Percentiles rank a stretch among this genome's conserved stretches.
Evolutionary conservation across 1,140 invertebrate species (phyloP).

Genomic region (Dufourea novaeangliae): DNA sequence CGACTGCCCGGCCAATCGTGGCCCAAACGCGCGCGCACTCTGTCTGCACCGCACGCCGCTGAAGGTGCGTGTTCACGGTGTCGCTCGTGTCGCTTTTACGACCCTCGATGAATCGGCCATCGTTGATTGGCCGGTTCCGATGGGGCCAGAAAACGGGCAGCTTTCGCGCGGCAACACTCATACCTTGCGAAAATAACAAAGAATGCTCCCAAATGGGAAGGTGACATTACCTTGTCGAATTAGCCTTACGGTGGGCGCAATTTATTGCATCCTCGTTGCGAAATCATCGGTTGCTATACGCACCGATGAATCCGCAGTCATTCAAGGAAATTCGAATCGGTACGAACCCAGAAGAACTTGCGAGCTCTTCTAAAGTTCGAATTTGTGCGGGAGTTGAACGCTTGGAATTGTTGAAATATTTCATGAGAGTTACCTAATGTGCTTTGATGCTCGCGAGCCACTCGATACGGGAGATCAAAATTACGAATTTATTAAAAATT

Average conservation of each 20-base stretch:
- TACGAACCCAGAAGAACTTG: too few species aligned
- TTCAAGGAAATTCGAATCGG: too few species aligned
- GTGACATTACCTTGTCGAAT: not conserved
- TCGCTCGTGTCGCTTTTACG: not conserved
- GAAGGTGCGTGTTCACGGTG: constrained; percentile 37
- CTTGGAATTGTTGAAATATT: too few species aligned
- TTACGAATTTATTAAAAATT: constrained; percentile 41
- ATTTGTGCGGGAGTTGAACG: too few species aligned
- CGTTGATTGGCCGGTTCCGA: constrained; percentile 12
- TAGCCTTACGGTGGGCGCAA: not conserved
- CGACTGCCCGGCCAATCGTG: constrained; percentile 59
- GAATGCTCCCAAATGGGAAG: not conserved
- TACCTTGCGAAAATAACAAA: not conserved
- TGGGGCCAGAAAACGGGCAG: not conserved
- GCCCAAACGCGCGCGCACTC: constrained; percentile 46
- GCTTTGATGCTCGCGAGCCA: too few species aligned
- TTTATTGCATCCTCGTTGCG: not conserved
- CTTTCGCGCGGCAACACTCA: too few species aligned
- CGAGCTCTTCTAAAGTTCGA: too few species aligned
- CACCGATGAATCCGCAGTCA: too few species aligned
- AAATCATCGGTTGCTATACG: not conserved
- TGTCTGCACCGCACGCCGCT: not conserved
- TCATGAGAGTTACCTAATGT: too few species aligned
- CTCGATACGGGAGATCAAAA: too few species aligned
- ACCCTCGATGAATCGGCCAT: not conserved